Evolutionary conservation across 2,797 vertebrate species (phyloP).

Genomic region (Synaphobranchus kaupii): DNA sequence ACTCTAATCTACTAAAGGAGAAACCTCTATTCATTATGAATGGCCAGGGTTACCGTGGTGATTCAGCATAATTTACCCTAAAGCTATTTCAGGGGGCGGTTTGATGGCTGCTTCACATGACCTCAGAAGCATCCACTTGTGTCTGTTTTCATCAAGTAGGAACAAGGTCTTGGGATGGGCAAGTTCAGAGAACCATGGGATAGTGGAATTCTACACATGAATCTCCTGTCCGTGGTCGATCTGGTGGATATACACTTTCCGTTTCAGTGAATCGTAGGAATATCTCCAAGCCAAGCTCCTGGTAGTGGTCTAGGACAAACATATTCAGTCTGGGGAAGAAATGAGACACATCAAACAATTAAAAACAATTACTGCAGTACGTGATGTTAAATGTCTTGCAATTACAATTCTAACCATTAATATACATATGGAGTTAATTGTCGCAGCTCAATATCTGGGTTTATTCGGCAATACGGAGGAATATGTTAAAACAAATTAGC

Average conservation of each 20-base stretch:
- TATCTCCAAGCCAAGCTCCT: slow-evolving; percentile 32
- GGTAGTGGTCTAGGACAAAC: slow-evolving; percentile 32
- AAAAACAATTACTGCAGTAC: slow-evolving; percentile 25
- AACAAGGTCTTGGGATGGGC: neutral
- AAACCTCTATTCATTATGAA: slow-evolving; percentile 10
- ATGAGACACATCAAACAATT: slow-evolving; percentile 2
- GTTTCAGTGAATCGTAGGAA: slow-evolving; percentile 32
- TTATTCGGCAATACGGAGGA: neutral
- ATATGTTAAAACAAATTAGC: slow-evolving; percentile 4
- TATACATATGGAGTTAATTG: neutral
- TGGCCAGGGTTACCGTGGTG: neutral
- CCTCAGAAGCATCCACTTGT: neutral
- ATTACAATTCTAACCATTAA: slow-evolving; percentile 32
- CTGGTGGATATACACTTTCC: neutral
- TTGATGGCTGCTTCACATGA: neutral
- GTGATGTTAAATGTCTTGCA: slow-evolving; percentile 52
- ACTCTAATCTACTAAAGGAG: neutral
- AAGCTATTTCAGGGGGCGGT: neutral
- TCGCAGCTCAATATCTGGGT: neutral
- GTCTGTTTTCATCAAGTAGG: slow-evolving; percentile 5
- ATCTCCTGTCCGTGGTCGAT: neutral
- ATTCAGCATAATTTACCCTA: slow-evolving; percentile 22
- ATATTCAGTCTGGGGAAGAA: slow-evolving; percentile 37
- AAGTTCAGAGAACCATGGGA: neutral
- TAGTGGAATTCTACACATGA: neutral